phyloP scores from a whole-genome alignment of 2,888 invertebrate genomes.

The Harmothoe impar region DNA sequence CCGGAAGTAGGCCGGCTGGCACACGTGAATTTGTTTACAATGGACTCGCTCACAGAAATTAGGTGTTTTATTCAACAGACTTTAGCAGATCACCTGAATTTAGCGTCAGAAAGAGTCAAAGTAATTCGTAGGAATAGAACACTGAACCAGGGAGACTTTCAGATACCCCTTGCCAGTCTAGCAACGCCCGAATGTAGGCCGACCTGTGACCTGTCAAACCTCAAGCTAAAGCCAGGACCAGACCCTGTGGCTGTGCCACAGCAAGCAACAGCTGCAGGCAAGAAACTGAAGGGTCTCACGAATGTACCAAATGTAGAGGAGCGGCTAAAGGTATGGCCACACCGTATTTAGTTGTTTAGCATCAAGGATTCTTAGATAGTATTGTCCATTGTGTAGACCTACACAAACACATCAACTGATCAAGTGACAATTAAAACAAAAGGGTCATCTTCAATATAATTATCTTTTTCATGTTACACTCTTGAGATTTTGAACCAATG shows the following conservation, averaged over 20 bases:
- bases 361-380: no score
- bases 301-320: not conserved
- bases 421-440: no score
- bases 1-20: slow-evolving; percentile 17
- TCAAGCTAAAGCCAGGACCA: not conserved
- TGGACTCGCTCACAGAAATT: slow-evolving; percentile 20
- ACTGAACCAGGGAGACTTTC: slow-evolving; percentile 30
- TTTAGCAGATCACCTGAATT: not conserved
- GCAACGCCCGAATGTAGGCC: not conserved
- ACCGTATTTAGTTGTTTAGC: no score
- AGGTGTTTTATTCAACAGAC: not conserved
- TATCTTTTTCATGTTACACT: no score
- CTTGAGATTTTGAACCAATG: no score
- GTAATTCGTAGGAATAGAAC: slow-evolving; percentile 40
- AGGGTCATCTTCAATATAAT: no score
- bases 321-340: not conserved
- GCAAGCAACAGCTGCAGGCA: not conserved
- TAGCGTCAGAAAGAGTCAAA: slow-evolving; percentile 13
- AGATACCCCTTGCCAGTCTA: slow-evolving; percentile 3
- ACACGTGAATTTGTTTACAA: slow-evolving; percentile 53
- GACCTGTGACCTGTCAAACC: not conserved
- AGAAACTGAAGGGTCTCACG: not conserved
- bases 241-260: not conserved
- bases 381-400: no score
- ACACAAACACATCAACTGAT: no score